Base-by-base conservation (phyloP, 2,888 invertebrate species). In the Cotesia congregata region DNA sequence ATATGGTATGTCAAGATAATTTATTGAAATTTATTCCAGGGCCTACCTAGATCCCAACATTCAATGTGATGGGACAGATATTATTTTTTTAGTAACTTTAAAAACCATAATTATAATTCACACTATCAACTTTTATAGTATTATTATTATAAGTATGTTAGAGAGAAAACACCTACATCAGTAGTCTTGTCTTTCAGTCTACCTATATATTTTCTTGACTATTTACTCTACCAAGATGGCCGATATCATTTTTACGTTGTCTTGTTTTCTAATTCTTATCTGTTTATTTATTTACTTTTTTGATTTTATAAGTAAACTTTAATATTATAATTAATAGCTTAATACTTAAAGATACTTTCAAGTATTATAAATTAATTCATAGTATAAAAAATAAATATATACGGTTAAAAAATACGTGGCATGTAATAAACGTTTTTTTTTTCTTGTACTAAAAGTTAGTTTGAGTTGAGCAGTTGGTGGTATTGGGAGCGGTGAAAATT, bases 181-280 rank as follows among this genome's bases (percentile, higher is more conserved):
- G 68, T 38, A 68, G 67, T 72, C 65, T 65, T 67, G 65, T 71
- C 61, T 73, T 64, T 75, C 12, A 59, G 41, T 65, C 67, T 70
- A 41, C 30, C 30, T 30, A 30, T 30, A 30, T 30, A 30, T 30
- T 59, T 68, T 38, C 67, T 74, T 70, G 62, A 50, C 68, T 50
- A 65, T 41, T 68, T 72, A 60, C 50, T 50, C 50, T 59, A 61
- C 75, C 80, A 85, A 85, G 81, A 85, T 85, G 85, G 85, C 84
- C 78, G 81, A 77, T 83, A 77, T 81, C 79, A 82, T 77, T 83
- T 77, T 83, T 83, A 83, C 82, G 83, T 82, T 82, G 78, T 65
- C 68, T 82, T 82, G 78, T 62, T 39, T 15, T 72, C 69, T 5
- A 9, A 40, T 75, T 15, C 6, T 62, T 40, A 70, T 30, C 61